Base-by-base conservation (phyloP, 1,140 invertebrate genomes). In the Steinernema feltiae region DNA sequence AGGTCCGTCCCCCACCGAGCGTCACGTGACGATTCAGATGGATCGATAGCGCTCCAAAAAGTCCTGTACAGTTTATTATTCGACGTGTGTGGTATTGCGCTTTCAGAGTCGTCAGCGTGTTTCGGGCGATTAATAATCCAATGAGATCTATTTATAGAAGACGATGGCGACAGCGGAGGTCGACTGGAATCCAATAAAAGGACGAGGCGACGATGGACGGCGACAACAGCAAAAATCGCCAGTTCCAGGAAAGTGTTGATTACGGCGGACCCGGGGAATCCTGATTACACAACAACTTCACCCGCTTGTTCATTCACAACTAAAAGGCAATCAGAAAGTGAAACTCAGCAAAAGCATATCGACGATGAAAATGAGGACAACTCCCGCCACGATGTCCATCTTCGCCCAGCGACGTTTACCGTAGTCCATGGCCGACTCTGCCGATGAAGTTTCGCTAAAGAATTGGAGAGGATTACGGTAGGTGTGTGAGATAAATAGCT, bases 361-460 rank as follows among this genome's bases (percentile, higher is more conserved):
- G 24, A 63, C 24, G 12, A 63, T 63, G 53, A 63, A 63, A 21
- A 63, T 63, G 3, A 63, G 53, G 15, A 63, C 15, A 27, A 63
- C 53, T 63, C 53, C 53, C 53, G 53, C 53, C 53, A 63, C 53
- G 53, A 63, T 63, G 53, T 63, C 53, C 53, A 63, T 63, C 53
- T 63, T 63, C 15, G 53, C 53, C 53, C 53, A 63, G 12, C 53
- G 53, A 3, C 53, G 2, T 27, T 63, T 63, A 3, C 53, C 53
- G 24, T 63, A 63, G 53, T 63, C 53, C 53, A 63, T 63, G 12
- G 53, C 7, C 15, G 53, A 63, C 24, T 17, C 24, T 3, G 53
- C 53, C 53, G 53, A 63, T 3, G 53, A 63, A 21, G 15, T 63
- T 27, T 63, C 53, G 24, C 53, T 63, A 27, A 27, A 63, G 24